Evolutionary conservation across 2,888 invertebrate species (phyloP).

Genomic region (Pristionchus exspectatus): DNA sequence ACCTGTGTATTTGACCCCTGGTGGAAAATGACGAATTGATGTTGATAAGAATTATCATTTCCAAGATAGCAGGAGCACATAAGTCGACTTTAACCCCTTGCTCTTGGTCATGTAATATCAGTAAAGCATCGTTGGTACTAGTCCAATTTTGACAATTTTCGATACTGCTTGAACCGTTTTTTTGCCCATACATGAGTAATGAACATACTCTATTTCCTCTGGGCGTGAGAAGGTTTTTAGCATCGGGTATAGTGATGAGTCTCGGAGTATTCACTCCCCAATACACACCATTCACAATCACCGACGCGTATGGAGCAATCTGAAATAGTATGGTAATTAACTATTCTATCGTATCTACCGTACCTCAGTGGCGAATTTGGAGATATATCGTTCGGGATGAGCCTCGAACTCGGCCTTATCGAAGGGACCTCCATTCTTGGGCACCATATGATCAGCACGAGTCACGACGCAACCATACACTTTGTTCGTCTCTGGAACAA

Average conservation of each 20-base stretch:
- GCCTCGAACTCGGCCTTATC: conserved; percentile 87
- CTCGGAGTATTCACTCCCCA: conserved; percentile 98
- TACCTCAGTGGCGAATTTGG: conserved; percentile 94
- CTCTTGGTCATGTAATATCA: not conserved
- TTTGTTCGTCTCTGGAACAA: conserved; percentile 89
- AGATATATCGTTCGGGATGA: conserved; percentile 93
- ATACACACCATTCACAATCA: conserved; percentile 97
- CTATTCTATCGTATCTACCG: not conserved
- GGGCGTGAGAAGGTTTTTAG: conserved; percentile 88
- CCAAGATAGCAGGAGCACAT: too few relatives aligned
- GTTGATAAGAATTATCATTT: too few relatives aligned
- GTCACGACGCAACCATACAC: conserved; percentile 96
- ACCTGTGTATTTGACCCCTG: too few relatives aligned
- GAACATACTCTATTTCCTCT: conserved; percentile 48
- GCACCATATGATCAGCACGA: conserved; percentile 92
- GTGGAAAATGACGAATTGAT: not conserved
- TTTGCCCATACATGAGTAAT: not conserved
- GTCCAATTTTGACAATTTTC: too few relatives aligned
- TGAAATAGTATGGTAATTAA: conserved; percentile 77
- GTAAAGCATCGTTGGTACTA: not conserved
- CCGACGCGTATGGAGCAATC: conserved; percentile 97
- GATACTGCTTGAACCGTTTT: too few relatives aligned
- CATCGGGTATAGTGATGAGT: conserved; percentile 96
- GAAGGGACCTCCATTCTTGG: conserved; percentile 86
- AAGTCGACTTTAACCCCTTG: not conserved